phyloP scores from a whole-genome alignment of 2,797 vertebrate species.

The Danio aesculapii region DNA sequence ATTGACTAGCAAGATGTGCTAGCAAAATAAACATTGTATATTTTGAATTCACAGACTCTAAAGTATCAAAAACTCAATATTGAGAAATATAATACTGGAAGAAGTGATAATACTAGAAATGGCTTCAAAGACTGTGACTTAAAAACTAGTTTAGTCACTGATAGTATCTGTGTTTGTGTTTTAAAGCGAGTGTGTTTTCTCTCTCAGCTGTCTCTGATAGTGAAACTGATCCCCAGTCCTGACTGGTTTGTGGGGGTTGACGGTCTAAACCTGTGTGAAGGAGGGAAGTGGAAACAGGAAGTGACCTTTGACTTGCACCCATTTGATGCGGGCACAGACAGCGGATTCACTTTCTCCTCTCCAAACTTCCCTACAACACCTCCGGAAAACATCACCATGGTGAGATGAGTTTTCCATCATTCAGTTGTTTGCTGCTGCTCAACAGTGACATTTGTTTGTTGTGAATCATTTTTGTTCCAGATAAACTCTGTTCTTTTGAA shows the following conservation, averaged over 20 bases:
- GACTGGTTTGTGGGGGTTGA: slow-evolving; percentile 98
- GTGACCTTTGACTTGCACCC: slow-evolving; percentile 80
- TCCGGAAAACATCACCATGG: slow-evolving; percentile 87
- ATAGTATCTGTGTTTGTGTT: not conserved
- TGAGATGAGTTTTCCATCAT: slow-evolving; percentile 46
- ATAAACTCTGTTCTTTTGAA: not conserved
- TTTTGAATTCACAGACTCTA: too few species aligned
- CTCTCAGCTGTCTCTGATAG: slow-evolving; percentile 91
- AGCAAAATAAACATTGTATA: too few species aligned
- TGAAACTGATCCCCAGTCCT: slow-evolving; percentile 92
- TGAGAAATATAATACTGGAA: too few species aligned
- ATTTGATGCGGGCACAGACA: slow-evolving; percentile 83
- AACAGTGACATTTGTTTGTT: not conserved
- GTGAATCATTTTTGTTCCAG: too few species aligned
- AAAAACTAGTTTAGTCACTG: not conserved
- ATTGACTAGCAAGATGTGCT: too few species aligned
- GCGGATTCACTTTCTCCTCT: slow-evolving; percentile 87
- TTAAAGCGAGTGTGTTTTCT: slow-evolving; percentile 62
- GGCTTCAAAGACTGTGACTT: not conserved
- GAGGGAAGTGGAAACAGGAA: slow-evolving; percentile 80
- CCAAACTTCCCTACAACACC: slow-evolving; percentile 97
- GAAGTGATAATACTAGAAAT: too few species aligned
- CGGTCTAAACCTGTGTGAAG: slow-evolving; percentile 88
- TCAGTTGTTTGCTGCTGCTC: not conserved
- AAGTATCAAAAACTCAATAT: too few species aligned